Evolutionary conservation across 2,888 invertebrate species (phyloP).

Genomic region (Xanthostigma xanthostigma): DNA sequence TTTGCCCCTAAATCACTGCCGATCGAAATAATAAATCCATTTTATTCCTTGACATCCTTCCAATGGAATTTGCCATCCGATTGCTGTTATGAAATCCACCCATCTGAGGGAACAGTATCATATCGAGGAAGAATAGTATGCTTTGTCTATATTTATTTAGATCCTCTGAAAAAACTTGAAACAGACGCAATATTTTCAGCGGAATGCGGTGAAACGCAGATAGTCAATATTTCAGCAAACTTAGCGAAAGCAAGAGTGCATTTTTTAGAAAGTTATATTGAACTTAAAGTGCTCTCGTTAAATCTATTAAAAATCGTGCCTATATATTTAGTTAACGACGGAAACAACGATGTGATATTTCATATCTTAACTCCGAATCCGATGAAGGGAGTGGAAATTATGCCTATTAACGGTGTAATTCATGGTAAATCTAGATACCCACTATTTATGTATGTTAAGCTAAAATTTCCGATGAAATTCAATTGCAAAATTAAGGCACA

Average conservation of each 20-base stretch:
- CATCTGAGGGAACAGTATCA: not conserved
- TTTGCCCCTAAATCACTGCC: not conserved
- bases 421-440: not conserved
- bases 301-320: not conserved
- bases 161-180: not conserved
- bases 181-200: not conserved
- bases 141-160: not conserved
- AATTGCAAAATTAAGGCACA: conserved; percentile 9
- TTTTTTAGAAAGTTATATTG: not conserved
- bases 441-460: not conserved
- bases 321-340: not conserved
- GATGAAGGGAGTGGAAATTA: not conserved
- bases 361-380: not conserved
- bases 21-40: not conserved
- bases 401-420: not conserved
- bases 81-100: not conserved
- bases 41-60: not conserved
- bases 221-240: not conserved
- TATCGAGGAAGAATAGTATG: not conserved
- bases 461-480: conserved; percentile 8
- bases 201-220: not conserved
- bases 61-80: not conserved
- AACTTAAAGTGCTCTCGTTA: not conserved
- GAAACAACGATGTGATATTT: not conserved
- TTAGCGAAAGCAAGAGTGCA: not conserved